Percentiles rank a stretch among this genome's conserved stretches.
phyloP scores from a whole-genome alignment of 1,140 invertebrate species.

The Doryteuthis pealeii region DNA sequence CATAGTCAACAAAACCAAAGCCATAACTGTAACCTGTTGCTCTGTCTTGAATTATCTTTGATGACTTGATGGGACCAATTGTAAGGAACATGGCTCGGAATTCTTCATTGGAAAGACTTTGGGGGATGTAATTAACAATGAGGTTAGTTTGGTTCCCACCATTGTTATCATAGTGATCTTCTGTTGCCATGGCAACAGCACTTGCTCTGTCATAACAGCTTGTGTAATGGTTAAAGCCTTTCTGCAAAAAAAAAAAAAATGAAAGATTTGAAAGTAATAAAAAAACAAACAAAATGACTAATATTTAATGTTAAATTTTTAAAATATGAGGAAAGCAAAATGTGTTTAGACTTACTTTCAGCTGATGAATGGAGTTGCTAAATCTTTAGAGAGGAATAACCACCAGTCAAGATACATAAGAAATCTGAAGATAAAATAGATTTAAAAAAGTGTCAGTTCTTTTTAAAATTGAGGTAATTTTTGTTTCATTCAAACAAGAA shows the following conservation, averaged over 20 bases:
- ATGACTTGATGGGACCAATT: slow-evolving; percentile 74
- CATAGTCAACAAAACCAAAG: slow-evolving; percentile 94
- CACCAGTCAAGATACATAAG: too few species aligned
- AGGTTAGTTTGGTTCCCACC: slow-evolving; percentile 69
- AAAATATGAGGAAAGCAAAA: neutral
- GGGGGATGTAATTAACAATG: slow-evolving; percentile 94
- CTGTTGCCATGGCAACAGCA: slow-evolving; percentile 7
- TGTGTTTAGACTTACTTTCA: neutral
- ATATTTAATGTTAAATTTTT: neutral
- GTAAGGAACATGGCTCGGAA: slow-evolving; percentile 84
- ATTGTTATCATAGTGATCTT: slow-evolving; percentile 16
- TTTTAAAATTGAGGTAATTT: too few species aligned
- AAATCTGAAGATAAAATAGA: too few species aligned
- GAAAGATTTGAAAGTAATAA: neutral
- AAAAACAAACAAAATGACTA: neutral
- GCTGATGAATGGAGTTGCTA: neutral
- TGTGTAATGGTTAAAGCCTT: neutral
- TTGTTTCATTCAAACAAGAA: too few species aligned
- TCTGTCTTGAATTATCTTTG: slow-evolving; percentile 80
- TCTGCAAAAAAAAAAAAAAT: neutral
- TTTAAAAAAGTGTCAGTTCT: too few species aligned
- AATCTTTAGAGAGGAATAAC: too few species aligned
- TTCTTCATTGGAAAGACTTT: slow-evolving; percentile 88
- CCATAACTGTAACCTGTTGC: slow-evolving; percentile 91
- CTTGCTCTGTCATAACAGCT: neutral